Evolutionary conservation across 2,797 vertebrate genomes (phyloP).

Genomic region (Xiphophorus birchmanni): DNA sequence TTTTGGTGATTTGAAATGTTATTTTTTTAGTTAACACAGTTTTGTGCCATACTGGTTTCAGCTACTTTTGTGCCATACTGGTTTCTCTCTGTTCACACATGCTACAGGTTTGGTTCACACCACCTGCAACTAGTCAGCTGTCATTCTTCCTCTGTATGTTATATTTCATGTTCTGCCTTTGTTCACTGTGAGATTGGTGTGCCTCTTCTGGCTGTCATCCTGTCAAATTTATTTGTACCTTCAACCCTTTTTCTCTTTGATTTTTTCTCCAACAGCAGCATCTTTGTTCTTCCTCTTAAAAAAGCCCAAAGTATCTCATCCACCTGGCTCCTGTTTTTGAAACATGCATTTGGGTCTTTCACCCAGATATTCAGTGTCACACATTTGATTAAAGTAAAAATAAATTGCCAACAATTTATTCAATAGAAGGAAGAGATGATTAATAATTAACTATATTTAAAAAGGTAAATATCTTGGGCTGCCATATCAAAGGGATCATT

Average conservation of each 20-base stretch:
- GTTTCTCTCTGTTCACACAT: not conserved
- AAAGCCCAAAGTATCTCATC: not conserved
- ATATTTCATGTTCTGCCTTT: not conserved
- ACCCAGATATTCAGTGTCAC: not conserved
- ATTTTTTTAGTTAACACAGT: not conserved
- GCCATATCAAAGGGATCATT: not conserved
- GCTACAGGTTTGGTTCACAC: constrained; percentile 14
- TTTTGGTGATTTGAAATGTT: not conserved
- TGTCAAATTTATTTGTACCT: constrained; percentile 5
- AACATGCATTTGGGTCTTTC: not conserved
- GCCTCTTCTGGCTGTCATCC: not conserved
- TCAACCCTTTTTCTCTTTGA: not conserved
- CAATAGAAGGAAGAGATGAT: not conserved
- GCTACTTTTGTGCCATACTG: not conserved
- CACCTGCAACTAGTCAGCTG: not conserved
- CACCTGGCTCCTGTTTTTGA: not conserved
- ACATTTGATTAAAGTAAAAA: not conserved
- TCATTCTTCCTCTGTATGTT: not conserved
- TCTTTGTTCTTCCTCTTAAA: not conserved
- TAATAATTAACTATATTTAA: not conserved
- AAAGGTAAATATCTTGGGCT: not conserved
- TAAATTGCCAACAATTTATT: not conserved
- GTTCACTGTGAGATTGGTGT: not conserved
- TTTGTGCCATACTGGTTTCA: not conserved
- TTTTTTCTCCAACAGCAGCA: not conserved